phyloP scores from a whole-genome alignment of 2,113 vertebrate genomes.

The Suricata suricatta region DNA sequence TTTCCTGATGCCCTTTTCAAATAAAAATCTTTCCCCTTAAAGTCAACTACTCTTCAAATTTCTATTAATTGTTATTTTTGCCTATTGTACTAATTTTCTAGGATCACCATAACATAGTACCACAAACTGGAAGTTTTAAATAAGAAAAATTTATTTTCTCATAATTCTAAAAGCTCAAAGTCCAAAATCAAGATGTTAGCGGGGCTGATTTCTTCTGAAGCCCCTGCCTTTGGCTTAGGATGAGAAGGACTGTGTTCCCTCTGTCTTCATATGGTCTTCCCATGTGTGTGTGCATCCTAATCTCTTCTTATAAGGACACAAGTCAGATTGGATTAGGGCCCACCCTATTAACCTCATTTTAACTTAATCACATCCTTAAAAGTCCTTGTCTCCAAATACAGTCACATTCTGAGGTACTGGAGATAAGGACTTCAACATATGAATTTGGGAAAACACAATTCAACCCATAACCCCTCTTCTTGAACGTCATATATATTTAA shows the following conservation, averaged over 20 bases:
- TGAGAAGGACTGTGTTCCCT: not conserved
- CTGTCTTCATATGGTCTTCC: not conserved
- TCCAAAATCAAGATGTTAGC: not conserved
- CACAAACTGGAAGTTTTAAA: not conserved
- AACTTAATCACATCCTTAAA: not conserved
- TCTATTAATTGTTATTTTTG: not conserved
- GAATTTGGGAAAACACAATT: not conserved
- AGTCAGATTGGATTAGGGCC: not conserved
- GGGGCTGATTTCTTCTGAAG: not conserved
- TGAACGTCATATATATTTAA: not conserved
- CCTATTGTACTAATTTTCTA: not conserved
- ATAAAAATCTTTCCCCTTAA: not conserved
- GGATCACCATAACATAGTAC: not conserved
- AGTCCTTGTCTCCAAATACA: not conserved
- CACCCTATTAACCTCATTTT: not conserved
- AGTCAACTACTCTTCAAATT: not conserved
- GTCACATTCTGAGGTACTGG: not conserved
- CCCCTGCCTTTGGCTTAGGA: not conserved
- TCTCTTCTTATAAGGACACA: not conserved
- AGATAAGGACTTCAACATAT: too few species aligned
- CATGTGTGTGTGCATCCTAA: not conserved
- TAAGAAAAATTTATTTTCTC: not conserved
- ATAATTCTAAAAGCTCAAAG: not conserved
- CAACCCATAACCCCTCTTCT: not conserved
- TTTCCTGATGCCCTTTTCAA: not conserved